Conservation (phyloP, 2,888 invertebrate species). For the Philopedon plagiatum region DNA sequence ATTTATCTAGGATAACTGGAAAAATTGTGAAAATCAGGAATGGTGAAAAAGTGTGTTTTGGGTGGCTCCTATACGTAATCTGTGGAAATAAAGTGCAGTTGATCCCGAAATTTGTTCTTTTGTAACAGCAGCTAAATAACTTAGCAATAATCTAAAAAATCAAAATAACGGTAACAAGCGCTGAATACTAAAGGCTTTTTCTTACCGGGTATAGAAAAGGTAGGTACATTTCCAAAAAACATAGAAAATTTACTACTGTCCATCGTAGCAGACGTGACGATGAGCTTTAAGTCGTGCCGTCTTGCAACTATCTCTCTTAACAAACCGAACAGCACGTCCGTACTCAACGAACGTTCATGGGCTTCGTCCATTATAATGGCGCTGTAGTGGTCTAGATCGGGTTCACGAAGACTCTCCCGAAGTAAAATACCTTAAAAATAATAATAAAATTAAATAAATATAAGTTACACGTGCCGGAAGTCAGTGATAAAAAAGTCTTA, state of each 20-base stretch:
- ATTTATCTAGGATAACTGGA: too few species aligned
- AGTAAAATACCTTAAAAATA: conserved; percentile 78
- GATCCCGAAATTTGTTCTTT: too few species aligned
- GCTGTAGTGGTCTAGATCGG: conserved; percentile 97
- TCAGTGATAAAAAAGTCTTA: too few species aligned
- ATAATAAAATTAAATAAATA: too few species aligned
- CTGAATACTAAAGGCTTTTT: not conserved
- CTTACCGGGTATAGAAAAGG: conserved; percentile 87
- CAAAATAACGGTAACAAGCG: too few species aligned
- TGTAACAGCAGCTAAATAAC: too few species aligned
- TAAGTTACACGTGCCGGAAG: too few species aligned
- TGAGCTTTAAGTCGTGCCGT: conserved; percentile 92
- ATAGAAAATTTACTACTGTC: conserved; percentile 97
- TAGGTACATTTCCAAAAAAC: conserved; percentile 99
- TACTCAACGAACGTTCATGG: conserved; percentile 97
- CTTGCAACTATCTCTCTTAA: conserved; percentile 92
- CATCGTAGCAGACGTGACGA: conserved; percentile 99
- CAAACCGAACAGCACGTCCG: conserved; percentile 97
- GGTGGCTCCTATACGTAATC: too few species aligned
- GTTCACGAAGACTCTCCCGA: conserved; percentile 95
- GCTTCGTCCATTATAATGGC: conserved; percentile 99
- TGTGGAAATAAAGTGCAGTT: too few species aligned
- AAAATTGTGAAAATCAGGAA: too few species aligned
- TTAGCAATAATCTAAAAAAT: too few species aligned
- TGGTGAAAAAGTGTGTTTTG: too few species aligned